Conservation (phyloP, 1,140 invertebrate genomes). For the Pseudomyrmex dendroicus region DNA sequence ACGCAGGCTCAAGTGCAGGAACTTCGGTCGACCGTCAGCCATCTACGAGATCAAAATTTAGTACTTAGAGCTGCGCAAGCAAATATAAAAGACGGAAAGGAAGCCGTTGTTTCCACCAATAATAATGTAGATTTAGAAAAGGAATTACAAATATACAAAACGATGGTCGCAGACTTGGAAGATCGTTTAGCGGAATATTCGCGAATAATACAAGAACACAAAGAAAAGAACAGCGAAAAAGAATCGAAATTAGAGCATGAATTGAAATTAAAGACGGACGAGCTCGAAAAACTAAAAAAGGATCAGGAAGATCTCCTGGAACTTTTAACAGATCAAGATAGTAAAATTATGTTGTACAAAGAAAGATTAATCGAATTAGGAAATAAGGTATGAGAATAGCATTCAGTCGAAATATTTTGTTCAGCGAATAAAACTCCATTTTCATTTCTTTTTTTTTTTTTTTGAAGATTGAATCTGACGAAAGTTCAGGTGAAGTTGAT, state of each 20-base stretch:
- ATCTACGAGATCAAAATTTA: slow-evolving; percentile 95
- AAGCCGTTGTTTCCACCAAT: slow-evolving; percentile 26
- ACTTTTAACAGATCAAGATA: slow-evolving; percentile 93
- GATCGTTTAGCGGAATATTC: slow-evolving; percentile 74
- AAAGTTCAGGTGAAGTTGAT: no score
- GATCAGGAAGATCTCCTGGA: slow-evolving; percentile 96
- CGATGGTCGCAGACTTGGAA: slow-evolving; percentile 77
- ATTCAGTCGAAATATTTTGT: no score
- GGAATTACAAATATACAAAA: slow-evolving; percentile 78
- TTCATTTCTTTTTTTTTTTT: neutral
- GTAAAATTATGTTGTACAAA: slow-evolving; percentile 90
- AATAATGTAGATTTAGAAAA: slow-evolving; percentile 72
- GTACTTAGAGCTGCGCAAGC: slow-evolving; percentile 90
- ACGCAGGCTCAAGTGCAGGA: slow-evolving; percentile 89
- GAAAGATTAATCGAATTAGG: slow-evolving; percentile 89
- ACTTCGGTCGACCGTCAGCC: slow-evolving; percentile 89
- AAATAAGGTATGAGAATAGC: slow-evolving; percentile 85
- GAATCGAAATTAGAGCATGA: slow-evolving; percentile 78
- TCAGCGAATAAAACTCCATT: no score
- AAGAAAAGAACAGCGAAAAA: slow-evolving; percentile 64
- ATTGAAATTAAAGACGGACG: slow-evolving; percentile 83
- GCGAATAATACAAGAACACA: slow-evolving; percentile 73
- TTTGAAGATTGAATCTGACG: no score
- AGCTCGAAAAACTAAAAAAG: slow-evolving; percentile 91
- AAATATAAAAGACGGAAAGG: slow-evolving; percentile 69